These are phyloP conservation scores for Clarias pachynema DNA, from an alignment of 2,797 vertebrate genomes.

Conservation along the genomic window DNA sequence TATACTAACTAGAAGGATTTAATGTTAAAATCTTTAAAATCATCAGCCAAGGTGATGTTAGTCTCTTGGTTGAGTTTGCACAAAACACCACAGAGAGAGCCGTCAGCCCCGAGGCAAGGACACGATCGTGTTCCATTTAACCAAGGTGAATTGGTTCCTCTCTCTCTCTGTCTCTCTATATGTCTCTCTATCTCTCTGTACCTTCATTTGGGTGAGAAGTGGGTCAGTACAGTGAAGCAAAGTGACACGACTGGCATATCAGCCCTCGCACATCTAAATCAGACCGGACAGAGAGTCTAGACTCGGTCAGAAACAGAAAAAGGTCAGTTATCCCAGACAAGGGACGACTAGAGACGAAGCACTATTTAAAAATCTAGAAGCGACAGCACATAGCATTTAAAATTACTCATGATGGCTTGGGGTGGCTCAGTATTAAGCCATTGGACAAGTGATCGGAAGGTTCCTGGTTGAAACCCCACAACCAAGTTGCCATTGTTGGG, in stretches of 20 bases:
- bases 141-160: constrained; percentile 52
- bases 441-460: too few relatives aligned
- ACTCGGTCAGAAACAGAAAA: constrained; percentile 16
- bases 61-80: constrained; percentile 76
- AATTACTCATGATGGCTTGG: not conserved
- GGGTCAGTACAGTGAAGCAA: constrained; percentile 67
- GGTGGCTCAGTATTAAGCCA: too few relatives aligned
- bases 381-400: too few relatives aligned
- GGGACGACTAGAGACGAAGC: not conserved
- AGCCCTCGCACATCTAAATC: constrained; percentile 10
- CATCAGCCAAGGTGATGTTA: constrained; percentile 21
- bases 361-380: not conserved
- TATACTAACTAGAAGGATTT: not conserved
- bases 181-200: constrained; percentile 18
- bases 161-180: constrained; percentile 1
- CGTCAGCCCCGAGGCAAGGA: constrained; percentile 63
- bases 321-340: constrained; percentile 9
- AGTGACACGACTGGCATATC: constrained; percentile 62
- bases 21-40: not conserved
- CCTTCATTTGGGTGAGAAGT: constrained; percentile 65
- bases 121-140: constrained; percentile 73
- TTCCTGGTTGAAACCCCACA: too few relatives aligned
- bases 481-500: too few relatives aligned
- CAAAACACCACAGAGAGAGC: constrained; percentile 69
- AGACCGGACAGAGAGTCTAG: constrained; percentile 20